phyloP scores from a whole-genome alignment of 2,888 invertebrate species.

The Oasisia sp. region DNA sequence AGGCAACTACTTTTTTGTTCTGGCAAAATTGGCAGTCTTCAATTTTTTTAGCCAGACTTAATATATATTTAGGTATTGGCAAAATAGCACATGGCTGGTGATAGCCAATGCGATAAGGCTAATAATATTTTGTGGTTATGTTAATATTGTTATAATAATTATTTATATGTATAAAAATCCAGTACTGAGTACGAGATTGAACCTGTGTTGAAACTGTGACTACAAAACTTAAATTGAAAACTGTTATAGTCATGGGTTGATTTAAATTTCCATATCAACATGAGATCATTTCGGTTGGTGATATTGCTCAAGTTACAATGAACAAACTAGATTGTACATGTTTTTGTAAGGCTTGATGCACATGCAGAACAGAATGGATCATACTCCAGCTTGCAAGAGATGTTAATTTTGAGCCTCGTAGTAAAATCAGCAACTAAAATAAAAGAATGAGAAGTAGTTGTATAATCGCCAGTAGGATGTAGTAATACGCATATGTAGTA shows the following conservation, averaged over 20 bases:
- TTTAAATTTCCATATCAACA: not conserved
- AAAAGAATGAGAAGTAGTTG: not conserved
- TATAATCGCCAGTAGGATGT: not conserved
- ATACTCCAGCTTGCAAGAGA: not conserved
- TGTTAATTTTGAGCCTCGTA: not conserved
- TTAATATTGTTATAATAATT: no score
- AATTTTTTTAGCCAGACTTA: no score
- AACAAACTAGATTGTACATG: not conserved
- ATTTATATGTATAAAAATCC: no score
- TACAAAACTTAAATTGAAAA: no score
- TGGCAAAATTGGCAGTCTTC: no score
- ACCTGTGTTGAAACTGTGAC: no score
- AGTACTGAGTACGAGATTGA: no score
- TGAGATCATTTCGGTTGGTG: not conserved
- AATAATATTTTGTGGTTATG: no score
- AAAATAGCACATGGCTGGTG: no score
- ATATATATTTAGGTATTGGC: no score
- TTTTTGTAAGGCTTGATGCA: not conserved
- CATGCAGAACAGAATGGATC: not conserved
- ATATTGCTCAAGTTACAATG: not conserved
- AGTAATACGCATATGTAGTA: not conserved
- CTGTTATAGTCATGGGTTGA: not conserved
- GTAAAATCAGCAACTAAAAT: not conserved
- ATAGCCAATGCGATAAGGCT: no score
- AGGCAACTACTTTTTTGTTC: no score